These are phyloP conservation scores for Drosophila diplacantha DNA, from an alignment of 2,888 invertebrate species.

Conservation along the genomic window DNA sequence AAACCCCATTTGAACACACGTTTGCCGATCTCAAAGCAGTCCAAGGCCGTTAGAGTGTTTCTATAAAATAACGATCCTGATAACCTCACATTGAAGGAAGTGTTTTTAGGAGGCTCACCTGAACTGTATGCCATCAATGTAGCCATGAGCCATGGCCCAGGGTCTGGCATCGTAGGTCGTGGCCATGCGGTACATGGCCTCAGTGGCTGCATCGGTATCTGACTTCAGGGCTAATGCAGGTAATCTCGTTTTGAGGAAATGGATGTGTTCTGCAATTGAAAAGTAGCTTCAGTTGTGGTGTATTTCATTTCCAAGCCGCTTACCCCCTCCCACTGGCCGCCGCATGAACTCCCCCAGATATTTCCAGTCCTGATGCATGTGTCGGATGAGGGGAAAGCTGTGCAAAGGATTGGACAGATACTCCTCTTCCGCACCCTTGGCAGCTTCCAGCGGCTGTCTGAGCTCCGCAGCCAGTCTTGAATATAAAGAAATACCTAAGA, in stretches of 20 bases:
- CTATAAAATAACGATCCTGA: constrained; percentile 3
- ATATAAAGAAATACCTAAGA: not conserved
- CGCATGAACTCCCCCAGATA: constrained; percentile 24
- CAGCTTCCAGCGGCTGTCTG: constrained; percentile 13
- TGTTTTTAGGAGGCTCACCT: constrained; percentile 23
- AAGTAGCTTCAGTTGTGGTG: too few species aligned
- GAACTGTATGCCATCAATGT: constrained; percentile 39
- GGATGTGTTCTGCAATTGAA: constrained; percentile 34
- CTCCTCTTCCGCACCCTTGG: constrained; percentile 37
- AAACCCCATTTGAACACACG: constrained; percentile 8
- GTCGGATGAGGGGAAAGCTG: constrained; percentile 44
- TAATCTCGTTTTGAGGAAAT: constrained; percentile 1
- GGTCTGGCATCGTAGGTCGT: constrained; percentile 11
- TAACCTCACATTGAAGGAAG: too few species aligned
- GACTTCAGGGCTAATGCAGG: constrained; percentile 5
- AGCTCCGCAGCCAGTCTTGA: constrained; percentile 35
- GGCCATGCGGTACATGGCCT: constrained; percentile 35
- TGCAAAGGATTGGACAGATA: constrained; percentile 49
- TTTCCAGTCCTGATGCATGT: constrained; percentile 44
- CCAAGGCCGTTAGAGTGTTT: constrained; percentile 30
- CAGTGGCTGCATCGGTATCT: constrained; percentile 18
- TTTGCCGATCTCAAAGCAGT: constrained; percentile 44
- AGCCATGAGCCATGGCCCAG: constrained; percentile 33
- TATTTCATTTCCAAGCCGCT: not conserved
- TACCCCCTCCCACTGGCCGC: constrained; percentile 31